Evolutionary conservation across 2,113 vertebrate genomes (phyloP).

Genomic region (Rallus limicola): DNA sequence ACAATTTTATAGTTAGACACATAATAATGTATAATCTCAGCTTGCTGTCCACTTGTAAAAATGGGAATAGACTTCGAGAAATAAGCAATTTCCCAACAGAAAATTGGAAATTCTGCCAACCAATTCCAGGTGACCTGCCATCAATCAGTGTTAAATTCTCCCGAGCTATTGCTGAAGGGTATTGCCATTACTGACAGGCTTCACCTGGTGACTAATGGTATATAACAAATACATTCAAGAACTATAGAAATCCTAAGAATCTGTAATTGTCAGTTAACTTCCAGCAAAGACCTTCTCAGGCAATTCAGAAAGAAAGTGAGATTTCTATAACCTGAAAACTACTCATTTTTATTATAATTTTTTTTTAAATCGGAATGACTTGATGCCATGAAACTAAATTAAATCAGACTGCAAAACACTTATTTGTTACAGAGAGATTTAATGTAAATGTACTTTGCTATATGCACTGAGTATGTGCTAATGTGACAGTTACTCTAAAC

Average conservation of each 20-base stretch:
- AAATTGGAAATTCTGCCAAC: slow-evolving; percentile 88
- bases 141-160: slow-evolving; percentile 88
- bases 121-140: slow-evolving; percentile 86
- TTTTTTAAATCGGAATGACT: slow-evolving; percentile 61
- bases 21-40: slow-evolving; percentile 87
- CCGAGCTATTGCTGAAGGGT: slow-evolving; percentile 79
- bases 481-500: slow-evolving; percentile 59
- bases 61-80: slow-evolving; percentile 86
- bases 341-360: slow-evolving; percentile 62
- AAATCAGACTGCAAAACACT: slow-evolving; percentile 69
- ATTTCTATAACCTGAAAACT: slow-evolving; percentile 65
- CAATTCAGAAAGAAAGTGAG: slow-evolving; percentile 72
- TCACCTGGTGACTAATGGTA: slow-evolving; percentile 85
- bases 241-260: slow-evolving; percentile 75
- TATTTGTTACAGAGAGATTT: slow-evolving; percentile 68
- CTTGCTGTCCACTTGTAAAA: slow-evolving; percentile 86
- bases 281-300: slow-evolving; percentile 69
- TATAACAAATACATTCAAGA: slow-evolving; percentile 83
- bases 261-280: slow-evolving; percentile 81
- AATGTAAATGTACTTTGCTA: slow-evolving; percentile 29
- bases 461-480: slow-evolving; percentile 26
- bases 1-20: slow-evolving; percentile 86
- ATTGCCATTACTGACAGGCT: slow-evolving; percentile 80
- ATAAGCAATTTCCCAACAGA: slow-evolving; percentile 90
- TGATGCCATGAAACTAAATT: slow-evolving; percentile 59